Percentiles rank a stretch among this genome's conserved stretches.
phyloP scores from a whole-genome alignment of 2,113 vertebrate genomes.

The Odontesthes bonariensis region DNA sequence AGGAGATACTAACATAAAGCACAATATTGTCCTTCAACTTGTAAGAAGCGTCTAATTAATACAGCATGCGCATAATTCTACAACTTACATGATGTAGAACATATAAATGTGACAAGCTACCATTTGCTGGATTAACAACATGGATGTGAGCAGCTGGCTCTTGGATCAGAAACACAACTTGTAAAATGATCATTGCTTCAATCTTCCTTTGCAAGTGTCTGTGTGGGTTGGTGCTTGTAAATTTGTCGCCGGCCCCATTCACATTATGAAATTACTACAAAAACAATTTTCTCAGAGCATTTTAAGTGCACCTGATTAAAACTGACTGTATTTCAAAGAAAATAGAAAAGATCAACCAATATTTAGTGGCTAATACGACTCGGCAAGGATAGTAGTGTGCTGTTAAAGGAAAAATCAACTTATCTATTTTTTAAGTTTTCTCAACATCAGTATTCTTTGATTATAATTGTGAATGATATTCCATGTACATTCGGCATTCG shows the following conservation, averaged over 20 bases:
- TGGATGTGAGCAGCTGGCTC: slow-evolving; percentile 3
- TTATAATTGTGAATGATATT: neutral
- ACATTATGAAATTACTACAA: neutral
- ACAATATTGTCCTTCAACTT: slow-evolving; percentile 1
- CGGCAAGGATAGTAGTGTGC: neutral
- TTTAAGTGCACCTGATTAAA: slow-evolving; percentile 25
- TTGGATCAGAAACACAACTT: slow-evolving; percentile 9
- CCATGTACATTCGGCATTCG: no score
- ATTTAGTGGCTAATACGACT: slow-evolving; percentile 16
- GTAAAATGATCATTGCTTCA: slow-evolving; percentile 11
- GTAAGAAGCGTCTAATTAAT: neutral
- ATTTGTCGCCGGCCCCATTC: neutral
- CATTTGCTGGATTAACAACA: slow-evolving; percentile 14
- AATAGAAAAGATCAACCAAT: slow-evolving; percentile 28
- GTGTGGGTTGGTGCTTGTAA: neutral
- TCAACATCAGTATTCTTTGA: neutral
- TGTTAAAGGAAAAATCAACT: neutral
- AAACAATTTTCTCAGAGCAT: neutral
- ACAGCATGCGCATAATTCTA: neutral
- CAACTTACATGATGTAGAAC: neutral
- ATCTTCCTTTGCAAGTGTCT: slow-evolving; percentile 2
- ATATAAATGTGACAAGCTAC: neutral
- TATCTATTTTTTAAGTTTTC: neutral
- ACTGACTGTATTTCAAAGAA: slow-evolving; percentile 16
- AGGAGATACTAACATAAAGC: slow-evolving; percentile 8